A percentile compares a stretch with the other conserved stretches of the same genome.
Evolutionary conservation across 2,113 vertebrate species (phyloP).

Genomic region (Tachycineta bicolor): DNA sequence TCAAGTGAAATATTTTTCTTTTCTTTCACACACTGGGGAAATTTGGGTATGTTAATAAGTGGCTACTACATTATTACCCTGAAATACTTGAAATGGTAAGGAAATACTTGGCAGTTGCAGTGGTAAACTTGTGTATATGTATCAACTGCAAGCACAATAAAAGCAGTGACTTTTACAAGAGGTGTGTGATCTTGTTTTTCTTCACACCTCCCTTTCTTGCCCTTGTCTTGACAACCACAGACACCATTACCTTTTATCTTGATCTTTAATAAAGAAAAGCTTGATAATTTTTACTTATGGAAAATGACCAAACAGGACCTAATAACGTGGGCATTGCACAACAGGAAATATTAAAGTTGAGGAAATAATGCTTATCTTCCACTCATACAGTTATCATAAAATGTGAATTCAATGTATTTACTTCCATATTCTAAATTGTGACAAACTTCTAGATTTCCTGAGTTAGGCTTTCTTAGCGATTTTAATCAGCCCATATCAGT

Average conservation of each 20-base stretch:
- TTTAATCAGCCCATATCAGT: neutral
- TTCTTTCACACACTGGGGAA: neutral
- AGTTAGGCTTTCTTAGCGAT: neutral
- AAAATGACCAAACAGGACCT: neutral
- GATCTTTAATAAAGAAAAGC: neutral
- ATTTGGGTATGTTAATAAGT: neutral
- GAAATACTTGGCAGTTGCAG: neutral
- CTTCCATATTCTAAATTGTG: neutral
- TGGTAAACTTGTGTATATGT: accelerated
- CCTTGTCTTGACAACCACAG: neutral
- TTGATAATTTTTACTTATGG: neutral
- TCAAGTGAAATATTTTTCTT: neutral
- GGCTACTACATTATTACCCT: neutral
- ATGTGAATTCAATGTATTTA: neutral
- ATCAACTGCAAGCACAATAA: neutral
- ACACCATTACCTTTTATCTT: neutral
- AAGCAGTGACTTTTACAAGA: neutral
- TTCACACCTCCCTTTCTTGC: neutral
- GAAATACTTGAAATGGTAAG: neutral
- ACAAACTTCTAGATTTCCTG: neutral
- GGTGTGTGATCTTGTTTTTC: neutral
- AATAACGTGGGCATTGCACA: neutral
- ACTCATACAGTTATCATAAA: neutral
- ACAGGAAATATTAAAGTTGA: neutral
- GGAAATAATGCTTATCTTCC: neutral